Evolutionary conservation across 2,888 invertebrate species (phyloP), one percentile per base, ranked within the genome.

Genomic region (Monopis laevigella): DNA sequence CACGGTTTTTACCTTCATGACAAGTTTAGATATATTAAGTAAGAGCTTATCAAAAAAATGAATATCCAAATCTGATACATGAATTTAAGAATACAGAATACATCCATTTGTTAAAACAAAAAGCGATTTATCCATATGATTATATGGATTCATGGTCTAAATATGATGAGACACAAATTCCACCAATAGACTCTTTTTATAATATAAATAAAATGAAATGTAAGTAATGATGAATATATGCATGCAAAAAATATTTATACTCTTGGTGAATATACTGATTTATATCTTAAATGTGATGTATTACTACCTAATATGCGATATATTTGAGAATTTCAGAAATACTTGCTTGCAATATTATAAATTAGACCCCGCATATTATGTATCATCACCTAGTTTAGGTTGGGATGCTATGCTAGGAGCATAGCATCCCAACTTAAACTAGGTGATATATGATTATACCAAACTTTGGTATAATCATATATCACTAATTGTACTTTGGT

Each of bases 321-420:
- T 46, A n/a, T 48, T 49, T 39, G 45, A 51, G 45, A 46, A 47
- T 36, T 51, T 48, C 43, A 39, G 50, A 24, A 39, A 35, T 14
- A 7, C 44, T 6, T 45, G 44, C 36, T 12, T 45, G 7, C 6
- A 34, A 13, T 17, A 28, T 12, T 48, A 46, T 38, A 30, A 34
- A 13, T 32, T 48, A 8, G 49, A 40, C 13, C 40, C 40, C 11
- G 32, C 40, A n/a, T 30, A 40, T 28, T 40, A 40, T 32, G 24
- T 26, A n/a, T 17, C 40, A 19, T 24, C 30, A 29, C 40, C 30
- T 6, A 16, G 30, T 6, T 18, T 40, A 8, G 29, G 18, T 10
- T 40, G 40, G 40, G 34, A 40, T 12, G 30, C 40, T 3, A 40
- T 40, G 40, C 16, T 40, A 8, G n/a, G n/a, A n/a, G n/a, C n/a